Evolutionary conservation across 2,888 invertebrate genomes (phyloP), one percentile per base, ranked within the genome.

Genomic region (Athrips mouffetella): DNA sequence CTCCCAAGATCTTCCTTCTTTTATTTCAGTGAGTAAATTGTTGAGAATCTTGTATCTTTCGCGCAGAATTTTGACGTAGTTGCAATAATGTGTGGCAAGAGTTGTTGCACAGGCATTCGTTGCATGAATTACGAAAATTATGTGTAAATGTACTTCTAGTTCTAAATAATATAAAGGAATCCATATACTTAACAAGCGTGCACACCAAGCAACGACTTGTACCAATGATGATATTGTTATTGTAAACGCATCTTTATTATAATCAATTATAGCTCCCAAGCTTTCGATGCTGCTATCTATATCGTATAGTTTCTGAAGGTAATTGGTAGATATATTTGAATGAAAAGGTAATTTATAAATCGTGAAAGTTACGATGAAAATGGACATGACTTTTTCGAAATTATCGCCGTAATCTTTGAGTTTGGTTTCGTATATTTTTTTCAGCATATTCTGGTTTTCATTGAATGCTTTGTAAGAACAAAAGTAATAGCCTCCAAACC

Each of bases 341-440:
- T 60, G 51, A 45, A 73, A 73, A 1, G 77, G 69, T 42, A 76
- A 53, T 50, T 78, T 72, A 68, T 73, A 73, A 62, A 78, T 65
- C 0, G 65, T 55, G 25, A 72, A 65, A 2, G 72, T 2, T 7
- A 72, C 66, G 30, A 67, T 77, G 0, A 64, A 0, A 0, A 67
- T 45, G 1, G 74, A 68, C 1, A 62, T 55, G 10, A 69, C 50
- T 48, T 68, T 68, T 53, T 81, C 80, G 21, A 68, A 70, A 42
- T 69, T 64, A 49, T 83, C 84, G 0, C 81, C 83, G 45, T 81
- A 84, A 7, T 72, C 66, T 49, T 68, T 63, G 15, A 83, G 52
- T 58, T 70, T 78, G 0, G 84, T 83, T 10, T 73, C 60, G 46
- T 76, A 79, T n/a, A 83, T 51, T n/a, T 58, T 57, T 23, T 79